These are phyloP conservation scores for Eupeodes luniger DNA, from an alignment of 2,888 invertebrate species.

Conservation along the genomic window DNA sequence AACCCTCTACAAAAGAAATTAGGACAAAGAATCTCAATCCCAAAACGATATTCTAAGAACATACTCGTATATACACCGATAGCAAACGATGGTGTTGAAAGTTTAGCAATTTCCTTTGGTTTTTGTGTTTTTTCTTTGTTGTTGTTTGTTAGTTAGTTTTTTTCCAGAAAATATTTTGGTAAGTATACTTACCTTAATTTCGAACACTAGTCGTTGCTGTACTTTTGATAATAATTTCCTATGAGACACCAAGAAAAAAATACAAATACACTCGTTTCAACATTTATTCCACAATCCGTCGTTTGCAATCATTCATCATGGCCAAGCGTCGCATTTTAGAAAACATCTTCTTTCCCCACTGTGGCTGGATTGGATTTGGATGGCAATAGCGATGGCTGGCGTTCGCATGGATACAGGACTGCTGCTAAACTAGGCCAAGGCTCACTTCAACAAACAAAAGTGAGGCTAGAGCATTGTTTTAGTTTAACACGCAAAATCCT, in stretches of 20 bases:
- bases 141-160: neutral
- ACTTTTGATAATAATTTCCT: conserved; percentile 14
- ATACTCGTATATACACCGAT: neutral
- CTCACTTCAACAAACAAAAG: conserved; percentile 55
- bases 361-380: conserved; percentile 1
- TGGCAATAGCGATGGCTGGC: neutral
- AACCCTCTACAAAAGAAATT: conserved; percentile 58
- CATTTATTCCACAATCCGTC: conserved; percentile 6
- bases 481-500: conserved; percentile 55
- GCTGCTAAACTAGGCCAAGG: conserved; percentile 69
- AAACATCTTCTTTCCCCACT: conserved; percentile 52
- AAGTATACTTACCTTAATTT: neutral
- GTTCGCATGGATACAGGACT: conserved; percentile 54
- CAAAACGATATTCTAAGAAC: conserved; percentile 2
- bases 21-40: conserved; percentile 48
- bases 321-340: conserved; percentile 56
- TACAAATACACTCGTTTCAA: neutral
- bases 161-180: neutral
- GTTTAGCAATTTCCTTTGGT: conserved; percentile 24
- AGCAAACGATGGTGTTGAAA: conserved; percentile 19
- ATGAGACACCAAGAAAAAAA: neutral
- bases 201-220: neutral
- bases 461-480: conserved; percentile 52
- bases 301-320: conserved; percentile 62
- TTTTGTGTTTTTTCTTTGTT: neutral